Evolutionary conservation across 2,113 vertebrate species (phyloP).

Genomic region (Oophaga pumilio): DNA sequence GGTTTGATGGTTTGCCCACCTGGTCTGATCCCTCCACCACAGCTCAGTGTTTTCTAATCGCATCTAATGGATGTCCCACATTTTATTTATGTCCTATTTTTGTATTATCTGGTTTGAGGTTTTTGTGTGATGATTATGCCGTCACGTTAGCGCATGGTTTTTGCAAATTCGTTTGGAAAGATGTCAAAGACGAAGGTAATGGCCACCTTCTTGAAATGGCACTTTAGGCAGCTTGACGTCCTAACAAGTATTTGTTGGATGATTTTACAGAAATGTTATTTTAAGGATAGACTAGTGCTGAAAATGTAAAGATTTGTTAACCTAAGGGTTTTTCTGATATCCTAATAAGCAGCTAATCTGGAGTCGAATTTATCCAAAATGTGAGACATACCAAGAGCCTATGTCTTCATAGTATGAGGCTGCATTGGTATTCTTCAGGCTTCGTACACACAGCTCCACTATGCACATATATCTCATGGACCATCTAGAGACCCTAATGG

Average conservation of each 20-base stretch:
- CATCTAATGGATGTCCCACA: background rate
- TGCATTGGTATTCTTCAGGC: no score
- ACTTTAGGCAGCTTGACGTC: background rate
- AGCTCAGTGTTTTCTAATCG: background rate
- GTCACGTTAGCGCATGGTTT: background rate
- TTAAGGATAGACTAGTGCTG: background rate
- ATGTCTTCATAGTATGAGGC: background rate
- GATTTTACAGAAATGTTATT: background rate
- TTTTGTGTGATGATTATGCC: background rate
- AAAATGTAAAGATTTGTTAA: no score
- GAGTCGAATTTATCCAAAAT: no score
- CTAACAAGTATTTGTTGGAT: background rate
- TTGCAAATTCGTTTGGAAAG: background rate
- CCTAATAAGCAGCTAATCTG: no score
- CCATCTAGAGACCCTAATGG: background rate
- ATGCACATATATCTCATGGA: background rate
- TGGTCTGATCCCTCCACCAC: no score
- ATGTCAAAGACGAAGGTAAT: background rate
- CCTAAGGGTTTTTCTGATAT: no score
- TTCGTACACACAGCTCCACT: background rate
- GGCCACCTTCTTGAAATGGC: background rate
- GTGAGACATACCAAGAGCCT: background rate
- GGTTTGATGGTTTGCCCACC: background rate
- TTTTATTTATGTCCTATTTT: constrained; percentile 7
- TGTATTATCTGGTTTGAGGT: background rate